Evolutionary conservation across 2,113 vertebrate species (phyloP).

Genomic region (Nicator chloris): DNA sequence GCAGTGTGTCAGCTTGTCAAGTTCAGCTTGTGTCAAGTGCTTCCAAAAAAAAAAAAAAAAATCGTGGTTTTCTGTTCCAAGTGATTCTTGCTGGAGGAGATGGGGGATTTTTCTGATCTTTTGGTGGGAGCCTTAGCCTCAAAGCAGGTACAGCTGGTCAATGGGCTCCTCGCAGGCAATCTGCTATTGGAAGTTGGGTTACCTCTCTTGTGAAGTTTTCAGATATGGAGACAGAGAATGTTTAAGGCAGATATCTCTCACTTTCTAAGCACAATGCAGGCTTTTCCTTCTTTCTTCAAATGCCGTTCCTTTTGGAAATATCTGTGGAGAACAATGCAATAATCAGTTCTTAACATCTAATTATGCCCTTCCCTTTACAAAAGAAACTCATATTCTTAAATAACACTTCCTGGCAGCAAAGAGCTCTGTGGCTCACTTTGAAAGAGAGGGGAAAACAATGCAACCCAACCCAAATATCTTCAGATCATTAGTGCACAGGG

Average conservation of each 20-base stretch:
- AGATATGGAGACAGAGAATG: not conserved
- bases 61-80: not conserved
- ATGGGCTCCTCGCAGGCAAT: not conserved
- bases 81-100: not conserved
- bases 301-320: slow-evolving; percentile 12
- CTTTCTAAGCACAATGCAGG: slow-evolving; percentile 23
- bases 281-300: slow-evolving; percentile 34
- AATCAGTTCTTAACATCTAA: slow-evolving; percentile 42
- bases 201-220: not conserved
- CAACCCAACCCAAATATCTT: slow-evolving; percentile 44
- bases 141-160: not conserved
- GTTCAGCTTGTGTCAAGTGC: not conserved
- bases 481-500: slow-evolving; percentile 14
- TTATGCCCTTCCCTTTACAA: slow-evolving; percentile 31
- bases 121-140: not conserved
- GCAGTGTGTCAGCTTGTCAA: not conserved
- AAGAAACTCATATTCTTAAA: slow-evolving; percentile 52
- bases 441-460: slow-evolving; percentile 39
- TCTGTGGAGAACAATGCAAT: slow-evolving; percentile 40
- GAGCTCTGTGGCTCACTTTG: not conserved
- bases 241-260: slow-evolving; percentile 26
- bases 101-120: not conserved
- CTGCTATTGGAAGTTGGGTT: not conserved
- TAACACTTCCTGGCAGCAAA: slow-evolving; percentile 44
- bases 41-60: not conserved